These are phyloP conservation scores for Anabas testudineus DNA, from an alignment of 2,797 vertebrate genomes.

Conservation along the genomic window DNA sequence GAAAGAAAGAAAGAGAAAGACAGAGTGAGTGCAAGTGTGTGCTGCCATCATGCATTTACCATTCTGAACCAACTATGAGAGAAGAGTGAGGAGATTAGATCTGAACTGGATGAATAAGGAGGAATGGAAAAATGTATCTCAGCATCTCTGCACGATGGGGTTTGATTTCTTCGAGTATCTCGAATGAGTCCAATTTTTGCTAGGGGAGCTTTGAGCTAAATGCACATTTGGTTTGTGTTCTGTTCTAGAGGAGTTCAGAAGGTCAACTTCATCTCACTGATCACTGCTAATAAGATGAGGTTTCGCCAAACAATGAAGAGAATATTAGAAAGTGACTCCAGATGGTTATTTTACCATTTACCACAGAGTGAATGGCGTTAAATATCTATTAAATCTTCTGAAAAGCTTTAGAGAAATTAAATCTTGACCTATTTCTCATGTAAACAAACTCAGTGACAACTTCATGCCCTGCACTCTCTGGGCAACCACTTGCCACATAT, in stretches of 20 bases:
- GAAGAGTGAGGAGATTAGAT: conserved; percentile 72
- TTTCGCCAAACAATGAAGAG: conserved; percentile 52
- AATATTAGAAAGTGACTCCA: conserved; percentile 54
- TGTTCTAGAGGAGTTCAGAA: conserved; percentile 62
- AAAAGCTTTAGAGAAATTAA: conserved; percentile 7
- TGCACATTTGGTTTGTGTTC: conserved; percentile 80
- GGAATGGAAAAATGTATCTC: conserved; percentile 79
- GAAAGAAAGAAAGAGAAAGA: conserved; percentile 12
- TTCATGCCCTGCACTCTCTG: neutral
- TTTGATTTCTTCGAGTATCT: conserved; percentile 74
- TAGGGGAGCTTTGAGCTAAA: conserved; percentile 65
- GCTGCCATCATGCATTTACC: conserved; percentile 63
- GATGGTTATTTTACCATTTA: conserved; percentile 47
- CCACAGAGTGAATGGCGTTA: conserved; percentile 2
- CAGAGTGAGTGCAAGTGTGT: conserved; percentile 26
- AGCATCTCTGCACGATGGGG: conserved; percentile 60
- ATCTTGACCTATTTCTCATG: conserved; percentile 23
- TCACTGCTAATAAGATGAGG: conserved; percentile 68
- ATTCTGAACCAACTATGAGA: conserved; percentile 56
- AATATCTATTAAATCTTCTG: conserved; percentile 17
- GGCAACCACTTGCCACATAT: conserved; percentile 28
- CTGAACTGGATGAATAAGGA: conserved; percentile 70
- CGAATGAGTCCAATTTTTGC: conserved; percentile 73
- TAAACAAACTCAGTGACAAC: conserved; percentile 15
- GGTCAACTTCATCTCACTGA: conserved; percentile 68